These are phyloP conservation scores for Abrostola tripartita DNA, from an alignment of 2,888 invertebrate genomes.

Conservation along the genomic window DNA sequence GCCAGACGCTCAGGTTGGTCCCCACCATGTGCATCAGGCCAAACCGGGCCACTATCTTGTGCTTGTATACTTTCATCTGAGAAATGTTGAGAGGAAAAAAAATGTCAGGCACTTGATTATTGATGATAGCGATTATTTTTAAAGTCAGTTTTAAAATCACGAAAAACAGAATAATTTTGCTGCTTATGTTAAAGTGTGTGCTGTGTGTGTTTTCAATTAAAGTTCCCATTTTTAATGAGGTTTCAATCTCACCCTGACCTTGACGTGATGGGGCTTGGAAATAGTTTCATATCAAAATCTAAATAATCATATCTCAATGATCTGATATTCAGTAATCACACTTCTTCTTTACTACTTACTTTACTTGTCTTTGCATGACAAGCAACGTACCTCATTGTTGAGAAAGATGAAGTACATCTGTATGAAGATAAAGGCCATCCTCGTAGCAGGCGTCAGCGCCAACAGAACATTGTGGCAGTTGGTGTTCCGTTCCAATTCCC, in stretches of 20 bases:
- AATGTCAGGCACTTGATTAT: not conserved
- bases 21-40: conserved; percentile 99
- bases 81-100: conserved; percentile 49
- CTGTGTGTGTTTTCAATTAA: no score
- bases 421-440: conserved; percentile 98
- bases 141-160: no score
- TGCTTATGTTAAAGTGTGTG: no score
- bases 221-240: no score
- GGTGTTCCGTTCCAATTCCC: conserved; percentile 96
- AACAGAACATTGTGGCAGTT: conserved; percentile 97
- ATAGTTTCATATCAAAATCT: no score
- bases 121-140: not conserved
- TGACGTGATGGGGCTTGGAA: no score
- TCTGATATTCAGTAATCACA: no score
- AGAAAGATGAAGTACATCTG: conserved; percentile 99
- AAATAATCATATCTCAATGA: no score
- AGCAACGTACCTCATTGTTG: conserved; percentile 94
- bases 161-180: no score
- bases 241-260: no score
- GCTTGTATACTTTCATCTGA: conserved; percentile 97
- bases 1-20: conserved; percentile 99
- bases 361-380: no score
- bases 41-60: conserved; percentile 96
- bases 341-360: conserved; percentile 55
- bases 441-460: conserved; percentile 96